These are phyloP conservation scores for Sprattus sprattus DNA, from an alignment of 2,113 vertebrate species.

Conservation along the genomic window DNA sequence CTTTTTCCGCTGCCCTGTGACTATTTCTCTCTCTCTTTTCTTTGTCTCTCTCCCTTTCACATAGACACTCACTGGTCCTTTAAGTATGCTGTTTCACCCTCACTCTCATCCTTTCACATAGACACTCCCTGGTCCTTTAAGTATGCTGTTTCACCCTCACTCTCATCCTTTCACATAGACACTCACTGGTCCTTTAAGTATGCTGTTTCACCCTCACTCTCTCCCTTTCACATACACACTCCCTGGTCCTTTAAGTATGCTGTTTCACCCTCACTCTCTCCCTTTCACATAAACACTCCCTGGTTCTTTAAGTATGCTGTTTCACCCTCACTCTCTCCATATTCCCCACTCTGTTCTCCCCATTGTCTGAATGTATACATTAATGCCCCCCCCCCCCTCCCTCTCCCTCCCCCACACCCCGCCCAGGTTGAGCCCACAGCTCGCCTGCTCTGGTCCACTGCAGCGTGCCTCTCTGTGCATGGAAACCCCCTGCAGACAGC, in stretches of 20 bases:
- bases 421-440: neutral
- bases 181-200: no score
- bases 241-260: neutral
- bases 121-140: neutral
- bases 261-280: neutral
- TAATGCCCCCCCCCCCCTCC: neutral
- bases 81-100: no score
- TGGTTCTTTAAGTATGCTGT: neutral
- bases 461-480: conserved; percentile 7
- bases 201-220: neutral
- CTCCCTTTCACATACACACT: neutral
- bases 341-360: neutral
- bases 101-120: no score
- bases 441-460: neutral
- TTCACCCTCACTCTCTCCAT: neutral
- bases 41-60: neutral
- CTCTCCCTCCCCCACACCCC: no score
- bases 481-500: conserved; percentile 37
- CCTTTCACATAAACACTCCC: neutral
- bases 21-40: neutral
- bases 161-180: no score
- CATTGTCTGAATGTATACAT: neutral
- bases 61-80: no score
- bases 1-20: neutral
- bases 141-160: neutral